Percentiles rank a stretch among this genome's conserved stretches.
These are phyloP conservation scores for Ramazzottius varieornatus DNA, from an alignment of 2,888 invertebrate genomes.

Conservation along the genomic window DNA sequence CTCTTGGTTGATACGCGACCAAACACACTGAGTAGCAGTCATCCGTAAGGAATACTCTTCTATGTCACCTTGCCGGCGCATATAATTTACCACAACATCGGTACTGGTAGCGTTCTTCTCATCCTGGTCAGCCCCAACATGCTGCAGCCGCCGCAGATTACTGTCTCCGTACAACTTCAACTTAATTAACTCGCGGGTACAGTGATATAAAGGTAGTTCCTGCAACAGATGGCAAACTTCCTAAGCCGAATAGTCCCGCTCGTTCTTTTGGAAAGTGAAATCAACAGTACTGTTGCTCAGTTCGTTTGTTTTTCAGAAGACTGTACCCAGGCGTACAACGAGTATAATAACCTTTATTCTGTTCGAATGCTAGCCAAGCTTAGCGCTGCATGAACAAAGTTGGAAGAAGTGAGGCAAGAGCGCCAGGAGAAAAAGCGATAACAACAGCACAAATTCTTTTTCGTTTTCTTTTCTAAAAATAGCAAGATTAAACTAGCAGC, in stretches of 20 bases:
- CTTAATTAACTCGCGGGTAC: background rate
- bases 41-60: background rate
- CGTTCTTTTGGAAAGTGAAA: too few relatives aligned
- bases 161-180: background rate
- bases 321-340: too few relatives aligned
- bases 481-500: too few relatives aligned
- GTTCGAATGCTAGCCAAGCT: too few relatives aligned
- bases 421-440: too few relatives aligned
- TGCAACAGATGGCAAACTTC: background rate
- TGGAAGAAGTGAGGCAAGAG: too few relatives aligned
- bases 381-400: too few relatives aligned
- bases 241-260: background rate
- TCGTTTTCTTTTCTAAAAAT: too few relatives aligned
- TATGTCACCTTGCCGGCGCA: background rate
- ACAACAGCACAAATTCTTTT: too few relatives aligned
- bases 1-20: background rate
- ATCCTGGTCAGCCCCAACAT: background rate
- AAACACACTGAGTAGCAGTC: background rate
- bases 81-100: background rate
- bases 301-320: too few relatives aligned
- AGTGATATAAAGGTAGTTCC: background rate
- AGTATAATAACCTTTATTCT: too few relatives aligned
- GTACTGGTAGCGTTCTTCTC: background rate
- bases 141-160: background rate
- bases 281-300: too few relatives aligned